These are phyloP conservation scores for Andrena hattorfiana DNA, from an alignment of 2,888 invertebrate species.

Conservation along the genomic window DNA sequence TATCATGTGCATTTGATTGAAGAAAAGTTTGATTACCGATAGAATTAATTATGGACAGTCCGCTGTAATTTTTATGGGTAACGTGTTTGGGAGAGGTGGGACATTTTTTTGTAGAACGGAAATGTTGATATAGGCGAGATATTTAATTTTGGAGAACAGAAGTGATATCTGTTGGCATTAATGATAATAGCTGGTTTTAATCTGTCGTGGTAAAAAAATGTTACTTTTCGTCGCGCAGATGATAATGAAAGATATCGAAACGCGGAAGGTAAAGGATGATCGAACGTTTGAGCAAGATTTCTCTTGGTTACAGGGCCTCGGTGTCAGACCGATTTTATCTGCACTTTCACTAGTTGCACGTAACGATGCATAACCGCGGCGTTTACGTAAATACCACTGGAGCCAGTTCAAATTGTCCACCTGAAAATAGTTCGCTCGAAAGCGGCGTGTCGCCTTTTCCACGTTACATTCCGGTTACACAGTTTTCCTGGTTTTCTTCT, in stretches of 20 bases:
- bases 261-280: conserved; percentile 1
- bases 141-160: background rate
- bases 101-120: background rate
- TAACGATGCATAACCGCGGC: conserved; percentile 15
- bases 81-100: background rate
- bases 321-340: background rate
- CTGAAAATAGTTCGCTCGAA: background rate
- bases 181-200: background rate
- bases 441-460: conserved; percentile 2
- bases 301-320: conserved; percentile 1
- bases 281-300: conserved; percentile 9
- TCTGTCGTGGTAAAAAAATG: background rate
- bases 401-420: conserved; percentile 11
- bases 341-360: conserved; percentile 39
- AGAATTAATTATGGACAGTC: too few relatives aligned
- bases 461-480: background rate
- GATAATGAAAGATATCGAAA: background rate
- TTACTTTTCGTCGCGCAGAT: background rate
- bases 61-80: too few relatives aligned
- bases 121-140: background rate
- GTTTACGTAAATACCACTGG: conserved; percentile 40
- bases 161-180: background rate
- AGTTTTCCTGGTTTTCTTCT: background rate
- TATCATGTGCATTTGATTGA: too few relatives aligned
- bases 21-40: too few relatives aligned